A percentile compares a stretch with the other conserved stretches of the same genome.
Conservation (phyloP, 2,113 vertebrate species). For the Sceloporus tristichus region DNA sequence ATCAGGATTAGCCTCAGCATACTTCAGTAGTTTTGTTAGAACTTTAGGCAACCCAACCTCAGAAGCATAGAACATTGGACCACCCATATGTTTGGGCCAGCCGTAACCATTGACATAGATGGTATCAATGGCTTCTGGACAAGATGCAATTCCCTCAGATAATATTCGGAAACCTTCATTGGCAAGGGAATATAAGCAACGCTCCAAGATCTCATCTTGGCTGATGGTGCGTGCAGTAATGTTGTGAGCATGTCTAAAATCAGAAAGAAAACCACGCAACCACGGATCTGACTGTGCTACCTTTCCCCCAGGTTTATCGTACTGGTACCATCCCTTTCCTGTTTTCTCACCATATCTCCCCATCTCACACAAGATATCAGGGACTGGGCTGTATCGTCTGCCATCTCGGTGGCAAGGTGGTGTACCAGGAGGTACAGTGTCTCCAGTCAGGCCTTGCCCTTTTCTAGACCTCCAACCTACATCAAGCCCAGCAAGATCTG, state of each 20-base stretch:
- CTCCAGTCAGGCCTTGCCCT: slow-evolving; percentile 77
- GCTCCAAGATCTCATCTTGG: slow-evolving; percentile 88
- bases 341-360: slow-evolving; percentile 91
- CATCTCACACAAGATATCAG: slow-evolving; percentile 88
- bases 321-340: slow-evolving; percentile 90
- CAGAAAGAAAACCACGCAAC: slow-evolving; percentile 82
- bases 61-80: slow-evolving; percentile 92
- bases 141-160: slow-evolving; percentile 85
- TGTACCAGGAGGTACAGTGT: slow-evolving; percentile 62
- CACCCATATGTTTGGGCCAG: slow-evolving; percentile 89
- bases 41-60: slow-evolving; percentile 83
- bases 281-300: slow-evolving; percentile 84
- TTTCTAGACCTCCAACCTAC: slow-evolving; percentile 88
- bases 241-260: slow-evolving; percentile 80
- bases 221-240: slow-evolving; percentile 78
- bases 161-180: slow-evolving; percentile 92
- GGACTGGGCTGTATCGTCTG: slow-evolving; percentile 86
- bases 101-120: slow-evolving; percentile 90
- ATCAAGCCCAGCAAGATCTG: slow-evolving; percentile 90
- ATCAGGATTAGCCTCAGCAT: slow-evolving; percentile 83
- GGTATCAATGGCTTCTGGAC: slow-evolving; percentile 90
- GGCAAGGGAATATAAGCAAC: slow-evolving; percentile 87
- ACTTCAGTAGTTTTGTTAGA: slow-evolving; percentile 84
- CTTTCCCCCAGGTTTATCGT: slow-evolving; percentile 82
- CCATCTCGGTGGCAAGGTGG: slow-evolving; percentile 74